These are phyloP conservation scores for Toxostoma redivivum DNA, from an alignment of 2,113 vertebrate genomes.

Conservation along the genomic window DNA sequence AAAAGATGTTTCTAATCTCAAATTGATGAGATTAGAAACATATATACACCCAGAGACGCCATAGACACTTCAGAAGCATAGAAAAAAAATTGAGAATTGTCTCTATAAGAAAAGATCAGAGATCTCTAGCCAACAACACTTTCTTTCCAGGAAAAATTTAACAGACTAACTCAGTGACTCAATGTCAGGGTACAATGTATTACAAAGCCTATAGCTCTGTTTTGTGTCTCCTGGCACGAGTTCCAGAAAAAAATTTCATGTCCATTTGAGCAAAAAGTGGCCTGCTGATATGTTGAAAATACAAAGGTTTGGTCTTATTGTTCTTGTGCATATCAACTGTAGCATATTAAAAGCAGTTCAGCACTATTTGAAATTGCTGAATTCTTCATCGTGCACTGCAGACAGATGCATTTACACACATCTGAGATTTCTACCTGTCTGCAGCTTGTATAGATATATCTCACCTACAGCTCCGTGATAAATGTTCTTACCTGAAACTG, in stretches of 20 bases:
- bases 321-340: background rate
- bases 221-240: rapidly evolving
- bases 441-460: background rate
- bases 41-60: background rate
- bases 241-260: background rate
- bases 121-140: background rate
- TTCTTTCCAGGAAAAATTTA: background rate
- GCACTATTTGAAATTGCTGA: background rate
- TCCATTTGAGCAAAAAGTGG: background rate
- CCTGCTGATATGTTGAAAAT: background rate
- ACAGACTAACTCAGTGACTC: background rate
- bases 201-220: background rate
- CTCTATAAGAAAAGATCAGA: background rate
- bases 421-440: background rate
- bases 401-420: background rate
- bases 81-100: background rate
- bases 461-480: background rate
- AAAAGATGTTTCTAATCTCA: background rate
- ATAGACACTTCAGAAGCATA: background rate
- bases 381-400: background rate
- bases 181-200: background rate
- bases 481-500: background rate
- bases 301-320: background rate
- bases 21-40: too few species aligned
- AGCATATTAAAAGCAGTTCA: background rate